These are phyloP conservation scores for Prunella strophiata DNA, from an alignment of 2,797 vertebrate species.

Conservation along the genomic window DNA sequence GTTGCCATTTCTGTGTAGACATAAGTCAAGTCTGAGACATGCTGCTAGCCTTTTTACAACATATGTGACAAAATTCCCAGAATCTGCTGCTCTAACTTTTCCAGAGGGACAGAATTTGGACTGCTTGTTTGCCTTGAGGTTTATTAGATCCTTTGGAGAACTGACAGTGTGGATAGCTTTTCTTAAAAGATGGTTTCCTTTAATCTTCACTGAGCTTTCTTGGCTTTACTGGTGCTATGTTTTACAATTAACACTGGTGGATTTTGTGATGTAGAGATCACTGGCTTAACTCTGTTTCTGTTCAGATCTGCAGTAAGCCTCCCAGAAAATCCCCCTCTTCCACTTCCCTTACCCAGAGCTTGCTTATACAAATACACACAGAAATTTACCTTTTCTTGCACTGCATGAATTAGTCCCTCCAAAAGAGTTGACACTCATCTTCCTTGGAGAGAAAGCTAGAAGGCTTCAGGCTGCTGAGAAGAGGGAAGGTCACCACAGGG, in stretches of 20 bases:
- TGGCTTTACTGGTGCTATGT: neutral
- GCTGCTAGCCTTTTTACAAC: neutral
- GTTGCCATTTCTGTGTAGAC: neutral
- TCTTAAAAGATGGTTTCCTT: neutral
- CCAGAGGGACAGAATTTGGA: neutral
- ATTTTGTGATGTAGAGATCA: neutral
- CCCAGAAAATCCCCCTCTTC: neutral
- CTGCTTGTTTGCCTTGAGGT: neutral
- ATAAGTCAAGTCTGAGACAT: neutral
- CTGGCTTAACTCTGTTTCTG: neutral
- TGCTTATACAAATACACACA: neutral
- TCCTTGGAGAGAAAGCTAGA: neutral
- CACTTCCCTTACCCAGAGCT: neutral
- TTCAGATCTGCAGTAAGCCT: neutral
- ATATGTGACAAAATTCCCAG: neutral
- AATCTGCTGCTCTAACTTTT: neutral
- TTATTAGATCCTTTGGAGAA: neutral
- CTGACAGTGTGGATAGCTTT: neutral
- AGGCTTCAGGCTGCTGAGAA: neutral
- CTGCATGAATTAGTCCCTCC: neutral
- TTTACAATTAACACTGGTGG: neutral
- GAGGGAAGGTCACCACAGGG: neutral
- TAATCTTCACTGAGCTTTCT: neutral
- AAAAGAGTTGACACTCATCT: neutral
- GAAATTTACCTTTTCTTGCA: neutral